phyloP scores from a whole-genome alignment of 2,888 invertebrate species.

The Netelia inedita region DNA sequence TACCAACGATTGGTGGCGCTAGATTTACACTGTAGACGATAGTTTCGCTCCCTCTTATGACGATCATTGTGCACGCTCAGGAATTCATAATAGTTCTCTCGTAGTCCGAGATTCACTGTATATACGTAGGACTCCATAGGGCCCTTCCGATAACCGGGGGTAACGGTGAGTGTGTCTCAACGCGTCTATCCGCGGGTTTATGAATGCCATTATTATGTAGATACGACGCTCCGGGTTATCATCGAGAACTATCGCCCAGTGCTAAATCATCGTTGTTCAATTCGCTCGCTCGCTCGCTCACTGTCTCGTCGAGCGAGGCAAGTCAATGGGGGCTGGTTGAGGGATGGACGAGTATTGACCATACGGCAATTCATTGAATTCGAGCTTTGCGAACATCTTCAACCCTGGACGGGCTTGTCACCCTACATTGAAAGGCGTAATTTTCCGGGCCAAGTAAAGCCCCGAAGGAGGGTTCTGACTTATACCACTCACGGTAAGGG shows the following conservation, averaged over 20 bases:
- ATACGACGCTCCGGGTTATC: slow-evolving; percentile 34
- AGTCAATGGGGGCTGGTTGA: slow-evolving; percentile 35
- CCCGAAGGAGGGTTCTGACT: slow-evolving; percentile 8
- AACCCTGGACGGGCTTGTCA: too few species aligned
- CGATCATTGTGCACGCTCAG: slow-evolving; percentile 40
- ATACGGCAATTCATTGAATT: too few species aligned
- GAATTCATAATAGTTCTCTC: slow-evolving; percentile 45
- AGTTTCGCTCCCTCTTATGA: slow-evolving; percentile 41
- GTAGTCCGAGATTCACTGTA: slow-evolving; percentile 10
- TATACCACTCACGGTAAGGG: not conserved
- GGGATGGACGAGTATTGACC: too few species aligned
- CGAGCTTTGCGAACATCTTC: too few species aligned
- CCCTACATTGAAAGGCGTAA: too few species aligned
- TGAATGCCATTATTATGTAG: not conserved
- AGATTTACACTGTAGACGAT: slow-evolving; percentile 40
- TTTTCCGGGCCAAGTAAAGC: slow-evolving; percentile 44
- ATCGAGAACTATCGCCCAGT: slow-evolving; percentile 20
- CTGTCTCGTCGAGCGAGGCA: slow-evolving; percentile 18
- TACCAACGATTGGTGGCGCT: slow-evolving; percentile 20
- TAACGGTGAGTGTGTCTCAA: too few species aligned
- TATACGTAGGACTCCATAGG: not conserved
- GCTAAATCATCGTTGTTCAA: not conserved
- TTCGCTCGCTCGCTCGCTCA: not conserved
- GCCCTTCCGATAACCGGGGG: too few species aligned
- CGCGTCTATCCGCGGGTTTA: too few species aligned